Evolutionary conservation across 2,888 invertebrate genomes (phyloP).

Genomic region (Trachelus iudaicus): DNA sequence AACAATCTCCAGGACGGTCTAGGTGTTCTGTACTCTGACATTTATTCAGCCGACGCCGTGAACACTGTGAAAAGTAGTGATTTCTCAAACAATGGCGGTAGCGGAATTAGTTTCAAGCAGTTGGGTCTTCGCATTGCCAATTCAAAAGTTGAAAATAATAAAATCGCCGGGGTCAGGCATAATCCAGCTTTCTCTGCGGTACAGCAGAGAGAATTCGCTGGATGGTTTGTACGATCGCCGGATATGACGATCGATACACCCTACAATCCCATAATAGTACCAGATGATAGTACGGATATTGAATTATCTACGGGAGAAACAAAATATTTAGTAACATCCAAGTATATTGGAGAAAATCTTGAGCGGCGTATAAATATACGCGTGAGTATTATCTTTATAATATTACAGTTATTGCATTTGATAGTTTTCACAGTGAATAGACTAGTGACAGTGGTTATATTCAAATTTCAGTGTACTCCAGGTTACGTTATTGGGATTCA

Average conservation of each 20-base stretch:
- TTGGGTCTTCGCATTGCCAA: slow-evolving; percentile 84
- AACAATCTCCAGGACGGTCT: slow-evolving; percentile 94
- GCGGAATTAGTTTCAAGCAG: slow-evolving; percentile 91
- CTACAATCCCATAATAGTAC: slow-evolving; percentile 80
- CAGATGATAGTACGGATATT: slow-evolving; percentile 72
- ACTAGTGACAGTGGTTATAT: not conserved
- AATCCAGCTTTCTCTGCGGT: slow-evolving; percentile 86
- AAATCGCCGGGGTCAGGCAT: slow-evolving; percentile 89
- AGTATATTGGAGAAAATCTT: slow-evolving; percentile 69
- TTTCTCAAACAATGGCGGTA: slow-evolving; percentile 85
- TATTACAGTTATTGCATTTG: not conserved
- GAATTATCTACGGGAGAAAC: slow-evolving; percentile 79
- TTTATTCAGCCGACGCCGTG: slow-evolving; percentile 85
- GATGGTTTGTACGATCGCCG: slow-evolving; percentile 84
- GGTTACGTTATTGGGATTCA: slow-evolving; percentile 91
- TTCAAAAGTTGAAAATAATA: slow-evolving; percentile 84
- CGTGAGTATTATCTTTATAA: slow-evolving; percentile 36
- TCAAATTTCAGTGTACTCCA: slow-evolving; percentile 72
- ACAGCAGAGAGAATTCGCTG: slow-evolving; percentile 91
- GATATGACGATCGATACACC: slow-evolving; percentile 77
- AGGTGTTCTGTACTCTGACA: slow-evolving; percentile 93
- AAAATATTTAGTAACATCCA: slow-evolving; percentile 83
- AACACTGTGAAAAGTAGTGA: slow-evolving; percentile 87
- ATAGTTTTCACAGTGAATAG: not conserved
- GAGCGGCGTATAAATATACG: slow-evolving; percentile 52